A percentile compares a stretch with the other conserved stretches of the same genome.
phyloP scores from a whole-genome alignment of 2,797 vertebrate species.

The Novumbra hubbsi region DNA sequence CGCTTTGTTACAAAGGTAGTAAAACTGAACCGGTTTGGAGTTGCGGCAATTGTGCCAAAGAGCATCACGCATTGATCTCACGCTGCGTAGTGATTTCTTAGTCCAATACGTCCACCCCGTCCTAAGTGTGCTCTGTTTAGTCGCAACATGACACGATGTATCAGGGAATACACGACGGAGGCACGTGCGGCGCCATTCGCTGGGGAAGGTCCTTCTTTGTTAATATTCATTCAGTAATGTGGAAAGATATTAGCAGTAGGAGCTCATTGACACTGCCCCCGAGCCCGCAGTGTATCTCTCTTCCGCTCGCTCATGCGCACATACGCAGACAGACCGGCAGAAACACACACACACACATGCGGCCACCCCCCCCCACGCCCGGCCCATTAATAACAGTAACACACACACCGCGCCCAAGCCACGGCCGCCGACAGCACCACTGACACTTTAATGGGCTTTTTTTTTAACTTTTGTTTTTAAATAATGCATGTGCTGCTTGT shows the following conservation, averaged over 20 bases:
- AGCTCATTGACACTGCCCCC: constrained; percentile 64
- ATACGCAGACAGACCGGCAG: background rate
- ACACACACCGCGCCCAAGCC: constrained; percentile 59
- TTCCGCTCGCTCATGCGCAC: constrained; percentile 40
- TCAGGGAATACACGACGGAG: constrained; percentile 58
- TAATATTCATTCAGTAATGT: constrained; percentile 64
- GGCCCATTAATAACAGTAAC: constrained; percentile 70
- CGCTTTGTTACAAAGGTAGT: background rate
- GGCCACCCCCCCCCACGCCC: constrained; percentile 63
- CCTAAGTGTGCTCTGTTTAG: constrained; percentile 37
- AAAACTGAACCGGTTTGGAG: constrained; percentile 54
- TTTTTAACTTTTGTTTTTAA: constrained; percentile 68
- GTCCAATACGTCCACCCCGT: constrained; percentile 60
- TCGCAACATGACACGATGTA: constrained; percentile 44
- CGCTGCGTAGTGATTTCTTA: constrained; percentile 49
- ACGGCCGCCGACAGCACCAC: constrained; percentile 59
- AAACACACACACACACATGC: background rate
- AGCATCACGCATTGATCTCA: constrained; percentile 53
- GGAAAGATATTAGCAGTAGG: constrained; percentile 63
- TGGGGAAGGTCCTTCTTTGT: constrained; percentile 51
- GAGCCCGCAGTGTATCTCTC: constrained; percentile 35
- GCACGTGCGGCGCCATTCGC: constrained; percentile 51
- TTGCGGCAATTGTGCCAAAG: constrained; percentile 56
- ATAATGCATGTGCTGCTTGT: constrained; percentile 75
- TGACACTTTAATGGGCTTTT: constrained; percentile 74